Evolutionary conservation across 2,797 vertebrate species (phyloP), one percentile per base, ranked within the genome.

Genomic region (Acipenser ruthenus): DNA sequence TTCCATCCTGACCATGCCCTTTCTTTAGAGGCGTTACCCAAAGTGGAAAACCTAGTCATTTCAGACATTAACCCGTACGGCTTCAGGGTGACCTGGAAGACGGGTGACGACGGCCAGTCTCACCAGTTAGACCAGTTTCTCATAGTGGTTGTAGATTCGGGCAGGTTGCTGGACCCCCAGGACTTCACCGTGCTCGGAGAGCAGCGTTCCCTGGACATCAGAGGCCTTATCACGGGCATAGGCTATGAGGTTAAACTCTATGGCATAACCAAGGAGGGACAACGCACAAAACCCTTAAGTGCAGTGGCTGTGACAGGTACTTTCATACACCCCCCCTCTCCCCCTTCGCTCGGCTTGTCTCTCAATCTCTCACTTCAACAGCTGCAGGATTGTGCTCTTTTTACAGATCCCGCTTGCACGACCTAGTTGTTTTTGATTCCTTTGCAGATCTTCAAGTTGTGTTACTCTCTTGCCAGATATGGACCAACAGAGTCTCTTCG

Each of bases 191-290:
- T 96, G 78, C 88, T 90, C 1, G 94, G 95, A 86, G 85, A 90
- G 81, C 91, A 92, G 83, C 90, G 81, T 77, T 87, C 92, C 63
- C 84, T 95, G 89, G 90, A 95, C 82, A 87, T 97, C 79, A 91
- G 89, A 89, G 94, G 95, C 79, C 94, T 98, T 81, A 98, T 98
- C 84, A 97, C 95, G 18, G 94, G 94, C 83, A 97, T 98, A 90
- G 95, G 93, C 87, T 97, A 98, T 92, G 94, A 97, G 91, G 89
- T 98, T 87, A 82, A 87, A 80, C 87, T 98, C 88, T 94, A 88
- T 65, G 95, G 94, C 76, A 88, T 93, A 83, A 87, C 90, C 78
- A 88, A 86, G 77, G 83, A 84, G 37, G 95, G 94, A 83, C 90
- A 89, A 74, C 90, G 89, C 84, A 95, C 94, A 86, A 93, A 90